Evolutionary conservation across 2,113 vertebrate species (phyloP), one percentile per base, ranked within the genome.

Genomic region (Megaleporinus macrocephalus): DNA sequence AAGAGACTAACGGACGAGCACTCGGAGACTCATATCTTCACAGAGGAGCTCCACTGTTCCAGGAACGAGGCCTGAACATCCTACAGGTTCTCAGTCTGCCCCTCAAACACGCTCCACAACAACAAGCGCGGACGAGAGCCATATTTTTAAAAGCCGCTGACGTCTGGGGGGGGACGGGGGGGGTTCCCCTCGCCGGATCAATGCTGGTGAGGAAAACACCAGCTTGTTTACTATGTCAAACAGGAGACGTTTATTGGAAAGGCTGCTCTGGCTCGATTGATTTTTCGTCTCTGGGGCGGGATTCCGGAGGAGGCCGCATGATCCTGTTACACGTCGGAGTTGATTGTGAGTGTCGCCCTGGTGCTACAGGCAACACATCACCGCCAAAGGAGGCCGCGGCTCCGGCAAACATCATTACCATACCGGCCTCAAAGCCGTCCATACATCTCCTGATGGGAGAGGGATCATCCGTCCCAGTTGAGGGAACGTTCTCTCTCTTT

Each of bases 291-390:
- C 29, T 30, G 13, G 66, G 18, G 68, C 12, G 55, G 59, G 70
- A 85, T 66, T 78, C 80, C 80, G 71, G 47, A 30, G 76, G 41
- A 71, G 76, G 65, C 63, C 63, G 27, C 84, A 74, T 20, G 76
- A 82, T 82, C 70, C 18, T 73, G 77, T 85, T 85, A 85, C 75
- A 85, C 51, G n/a, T 74, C 29, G n/a, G 51, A 75, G 71, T 75
- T 77, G 61, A 78, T 69, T 75, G 44, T 0, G 69, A 61, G 61
- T 4, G 59, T 24, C 27, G 65, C 13, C 41, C 55, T 72, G 59
- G 36, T 27, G 36, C 53, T 59, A 69, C 84, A 83, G 47, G 24
- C 78, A 82, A 85, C 76, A 63, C 68, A 82, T 57, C 53, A 57
- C 53, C 22, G 53, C 53, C 22, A n/a, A n/a, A 57, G 53, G 53